Conservation (phyloP, 2,888 invertebrate genomes). For the Mythimna vitellina region DNA sequence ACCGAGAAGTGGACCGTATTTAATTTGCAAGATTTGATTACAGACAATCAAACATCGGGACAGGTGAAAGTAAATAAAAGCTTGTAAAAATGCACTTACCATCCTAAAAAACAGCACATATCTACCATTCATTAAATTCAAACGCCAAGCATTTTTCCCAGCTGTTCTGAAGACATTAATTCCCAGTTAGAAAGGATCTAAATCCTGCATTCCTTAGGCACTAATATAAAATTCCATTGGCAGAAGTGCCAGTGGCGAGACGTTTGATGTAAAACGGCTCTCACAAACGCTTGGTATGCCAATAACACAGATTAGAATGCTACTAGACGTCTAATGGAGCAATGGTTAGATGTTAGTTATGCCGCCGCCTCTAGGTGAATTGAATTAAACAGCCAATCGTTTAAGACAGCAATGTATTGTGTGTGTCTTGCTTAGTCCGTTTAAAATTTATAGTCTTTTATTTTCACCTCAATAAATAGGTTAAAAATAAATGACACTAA, state of each 20-base stretch:
- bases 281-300: slow-evolving; percentile 54
- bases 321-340: slow-evolving; percentile 44
- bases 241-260: slow-evolving; percentile 51
- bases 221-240: slow-evolving; percentile 60
- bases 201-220: slow-evolving; percentile 58
- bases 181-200: slow-evolving; percentile 47
- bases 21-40: no score
- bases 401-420: slow-evolving; percentile 18
- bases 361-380: slow-evolving; percentile 37
- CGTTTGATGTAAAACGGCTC: slow-evolving; percentile 54
- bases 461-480: neutral
- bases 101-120: slow-evolving; percentile 9
- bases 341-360: slow-evolving; percentile 52
- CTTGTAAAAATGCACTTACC: slow-evolving; percentile 2
- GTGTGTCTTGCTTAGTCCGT: neutral
- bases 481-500: no score
- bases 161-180: slow-evolving; percentile 57
- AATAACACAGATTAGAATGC: slow-evolving; percentile 58
- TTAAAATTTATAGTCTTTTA: neutral
- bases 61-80: no score
- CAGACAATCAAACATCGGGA: no score
- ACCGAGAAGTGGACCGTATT: no score
- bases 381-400: slow-evolving; percentile 43
- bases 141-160: slow-evolving; percentile 34
- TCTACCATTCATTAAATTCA: slow-evolving; percentile 30